Evolutionary conservation across 2,113 vertebrate species (phyloP).

Genomic region (Casuarius casuarius): DNA sequence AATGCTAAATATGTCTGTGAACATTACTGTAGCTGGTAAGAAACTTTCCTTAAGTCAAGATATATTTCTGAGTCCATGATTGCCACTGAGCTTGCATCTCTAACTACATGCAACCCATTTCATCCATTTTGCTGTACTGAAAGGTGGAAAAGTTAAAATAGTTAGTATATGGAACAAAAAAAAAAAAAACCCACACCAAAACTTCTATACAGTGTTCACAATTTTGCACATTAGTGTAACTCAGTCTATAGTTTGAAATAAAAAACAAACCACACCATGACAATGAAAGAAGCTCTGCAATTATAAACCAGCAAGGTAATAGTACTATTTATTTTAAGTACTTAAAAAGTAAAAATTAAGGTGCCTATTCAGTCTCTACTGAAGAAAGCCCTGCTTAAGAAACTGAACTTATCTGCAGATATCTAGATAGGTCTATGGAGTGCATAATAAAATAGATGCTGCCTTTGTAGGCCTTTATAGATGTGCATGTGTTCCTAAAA

Average conservation of each 20-base stretch:
- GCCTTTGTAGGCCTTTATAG: background rate
- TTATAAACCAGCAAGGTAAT: background rate
- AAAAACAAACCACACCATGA: background rate
- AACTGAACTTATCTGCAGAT: background rate
- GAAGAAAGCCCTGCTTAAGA: background rate
- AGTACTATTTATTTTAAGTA: background rate
- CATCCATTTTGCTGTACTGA: background rate
- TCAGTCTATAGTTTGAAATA: background rate
- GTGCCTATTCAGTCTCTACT: background rate
- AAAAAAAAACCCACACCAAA: background rate
- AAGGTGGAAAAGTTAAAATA: background rate
- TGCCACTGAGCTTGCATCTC: background rate
- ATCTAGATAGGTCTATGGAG: background rate
- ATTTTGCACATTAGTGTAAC: background rate
- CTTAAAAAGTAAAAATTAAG: background rate
- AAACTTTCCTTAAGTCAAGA: background rate
- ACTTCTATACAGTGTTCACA: background rate
- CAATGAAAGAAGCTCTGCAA: background rate
- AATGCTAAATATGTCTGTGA: background rate
- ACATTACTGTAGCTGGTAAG: background rate
- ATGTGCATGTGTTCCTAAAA: rapidly evolving
- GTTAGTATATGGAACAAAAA: background rate
- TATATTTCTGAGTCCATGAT: background rate
- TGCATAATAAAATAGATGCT: background rate
- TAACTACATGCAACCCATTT: slow-evolving; percentile 11